Percentiles rank a stretch among this genome's conserved stretches.
These are phyloP conservation scores for Globodera ellingtonae DNA, from an alignment of 1,140 invertebrate genomes.

Conservation along the genomic window DNA sequence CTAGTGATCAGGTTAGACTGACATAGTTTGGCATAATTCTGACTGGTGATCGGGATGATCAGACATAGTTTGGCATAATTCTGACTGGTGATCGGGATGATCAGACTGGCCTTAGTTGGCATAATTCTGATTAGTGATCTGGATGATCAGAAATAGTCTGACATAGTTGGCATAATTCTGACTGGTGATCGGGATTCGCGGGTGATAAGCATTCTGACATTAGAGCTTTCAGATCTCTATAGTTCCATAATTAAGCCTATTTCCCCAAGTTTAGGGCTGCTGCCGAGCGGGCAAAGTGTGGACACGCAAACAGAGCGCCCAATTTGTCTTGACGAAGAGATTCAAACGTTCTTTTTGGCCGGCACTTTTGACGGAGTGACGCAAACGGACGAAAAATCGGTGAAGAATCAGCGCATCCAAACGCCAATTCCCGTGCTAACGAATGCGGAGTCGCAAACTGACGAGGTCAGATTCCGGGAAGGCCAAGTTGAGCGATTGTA, in stretches of 20 bases:
- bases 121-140: no score
- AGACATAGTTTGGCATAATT: no score
- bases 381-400: slow-evolving; percentile 57
- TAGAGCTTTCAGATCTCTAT: background rate
- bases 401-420: slow-evolving; percentile 58
- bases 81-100: no score
- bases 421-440: slow-evolving; percentile 54
- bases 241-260: background rate
- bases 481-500: slow-evolving; percentile 40
- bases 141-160: no score
- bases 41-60: no score
- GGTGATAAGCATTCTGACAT: no score
- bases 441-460: slow-evolving; percentile 47
- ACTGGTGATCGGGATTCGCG: no score
- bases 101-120: no score
- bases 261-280: slow-evolving; percentile 1
- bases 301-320: slow-evolving; percentile 55
- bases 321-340: slow-evolving; percentile 45
- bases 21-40: no score
- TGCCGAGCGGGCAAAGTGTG: slow-evolving; percentile 20
- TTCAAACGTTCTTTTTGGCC: slow-evolving; percentile 56
- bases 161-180: no score
- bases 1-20: no score
- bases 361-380: slow-evolving; percentile 54
- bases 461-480: slow-evolving; percentile 44